Percentiles rank a stretch among this genome's conserved stretches.
Evolutionary conservation across 2,797 vertebrate species (phyloP).

Genomic region (Sorex maritimensis): DNA sequence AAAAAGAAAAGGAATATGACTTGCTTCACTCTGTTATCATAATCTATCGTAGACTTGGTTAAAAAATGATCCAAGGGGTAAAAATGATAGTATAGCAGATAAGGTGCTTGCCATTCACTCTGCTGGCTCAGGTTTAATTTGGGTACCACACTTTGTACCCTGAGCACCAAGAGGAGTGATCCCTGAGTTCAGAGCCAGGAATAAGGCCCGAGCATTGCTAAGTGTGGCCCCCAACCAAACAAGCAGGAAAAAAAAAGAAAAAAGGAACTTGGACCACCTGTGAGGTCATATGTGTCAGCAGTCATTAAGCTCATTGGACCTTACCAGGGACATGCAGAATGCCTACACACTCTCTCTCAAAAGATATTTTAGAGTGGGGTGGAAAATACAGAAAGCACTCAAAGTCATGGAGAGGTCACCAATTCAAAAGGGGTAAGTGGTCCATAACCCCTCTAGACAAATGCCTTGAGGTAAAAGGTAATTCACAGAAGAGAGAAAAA

Average conservation of each 20-base stretch:
- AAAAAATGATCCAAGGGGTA: background rate
- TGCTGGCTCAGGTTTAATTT: too few relatives aligned
- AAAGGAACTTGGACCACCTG: background rate
- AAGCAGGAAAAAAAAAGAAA: background rate
- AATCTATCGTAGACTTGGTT: background rate
- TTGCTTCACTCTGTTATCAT: background rate
- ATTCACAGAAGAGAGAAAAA: too few relatives aligned
- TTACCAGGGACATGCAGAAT: background rate
- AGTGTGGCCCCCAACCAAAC: too few relatives aligned
- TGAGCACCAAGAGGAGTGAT: too few relatives aligned
- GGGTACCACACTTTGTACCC: too few relatives aligned
- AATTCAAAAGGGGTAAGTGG: background rate
- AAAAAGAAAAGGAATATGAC: too few relatives aligned
- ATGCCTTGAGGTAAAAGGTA: too few relatives aligned
- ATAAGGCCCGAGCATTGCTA: too few relatives aligned
- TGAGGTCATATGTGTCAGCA: background rate
- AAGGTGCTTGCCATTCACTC: too few relatives aligned
- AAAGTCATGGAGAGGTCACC: background rate
- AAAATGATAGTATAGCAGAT: too few relatives aligned
- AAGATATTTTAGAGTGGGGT: background rate
- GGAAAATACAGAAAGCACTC: background rate
- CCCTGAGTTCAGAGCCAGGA: too few relatives aligned
- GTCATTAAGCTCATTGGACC: background rate
- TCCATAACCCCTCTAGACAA: background rate
- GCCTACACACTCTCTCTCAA: background rate